phyloP scores from a whole-genome alignment of 2,113 vertebrate species.

The Gymnogyps californianus region DNA sequence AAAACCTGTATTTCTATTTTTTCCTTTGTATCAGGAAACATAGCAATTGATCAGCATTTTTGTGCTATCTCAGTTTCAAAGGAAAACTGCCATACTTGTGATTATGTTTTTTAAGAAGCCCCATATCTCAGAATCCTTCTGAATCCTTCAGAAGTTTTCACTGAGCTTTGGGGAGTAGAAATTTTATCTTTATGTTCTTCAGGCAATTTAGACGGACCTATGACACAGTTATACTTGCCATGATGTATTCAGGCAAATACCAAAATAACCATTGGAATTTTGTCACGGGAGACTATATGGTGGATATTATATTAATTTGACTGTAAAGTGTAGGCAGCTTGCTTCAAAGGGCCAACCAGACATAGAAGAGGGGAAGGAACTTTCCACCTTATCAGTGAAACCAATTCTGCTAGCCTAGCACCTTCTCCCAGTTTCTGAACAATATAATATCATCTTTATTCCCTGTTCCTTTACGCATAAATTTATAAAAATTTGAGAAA shows the following conservation, averaged over 20 bases:
- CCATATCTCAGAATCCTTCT: background rate
- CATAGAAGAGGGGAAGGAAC: background rate
- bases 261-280: background rate
- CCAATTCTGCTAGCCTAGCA: background rate
- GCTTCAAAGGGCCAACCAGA: background rate
- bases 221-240: background rate
- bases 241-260: background rate
- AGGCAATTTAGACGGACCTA: background rate
- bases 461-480: background rate
- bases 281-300: background rate
- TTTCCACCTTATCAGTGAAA: background rate
- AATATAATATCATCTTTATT: background rate
- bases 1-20: background rate
- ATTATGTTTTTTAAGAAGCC: background rate
- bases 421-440: background rate
- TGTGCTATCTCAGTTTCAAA: background rate
- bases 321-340: background rate
- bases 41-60: background rate
- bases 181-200: background rate
- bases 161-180: background rate
- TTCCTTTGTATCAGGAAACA: background rate
- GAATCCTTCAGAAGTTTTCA: background rate
- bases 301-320: background rate
- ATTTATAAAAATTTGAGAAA: background rate
- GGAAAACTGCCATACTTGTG: background rate